A percentile compares a stretch with the other conserved stretches of the same genome.
These are phyloP conservation scores for Poecilia velifera DNA, from an alignment of 2,797 vertebrate species.

Conservation along the genomic window DNA sequence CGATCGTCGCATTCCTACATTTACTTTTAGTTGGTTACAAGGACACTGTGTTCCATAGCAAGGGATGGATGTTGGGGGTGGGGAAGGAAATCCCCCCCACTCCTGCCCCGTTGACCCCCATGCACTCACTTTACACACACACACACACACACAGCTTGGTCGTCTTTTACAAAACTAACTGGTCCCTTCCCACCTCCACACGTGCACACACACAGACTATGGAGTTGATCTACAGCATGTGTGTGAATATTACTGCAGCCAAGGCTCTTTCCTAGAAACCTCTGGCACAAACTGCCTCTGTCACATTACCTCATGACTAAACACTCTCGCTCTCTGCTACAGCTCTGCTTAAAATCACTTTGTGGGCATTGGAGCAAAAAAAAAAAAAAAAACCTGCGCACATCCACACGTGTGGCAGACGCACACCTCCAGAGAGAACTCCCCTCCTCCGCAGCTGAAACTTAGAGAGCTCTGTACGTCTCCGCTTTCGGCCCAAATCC, in stretches of 20 bases:
- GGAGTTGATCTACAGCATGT: conserved; percentile 72
- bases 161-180: conserved; percentile 27
- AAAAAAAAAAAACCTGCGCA: conserved; percentile 18
- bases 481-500: conserved; percentile 30
- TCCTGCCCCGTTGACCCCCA: background rate
- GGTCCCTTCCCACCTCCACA: conserved; percentile 22
- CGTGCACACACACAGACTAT: conserved; percentile 16
- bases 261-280: conserved; percentile 80
- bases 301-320: conserved; percentile 79
- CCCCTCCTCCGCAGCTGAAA: conserved; percentile 14
- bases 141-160: conserved; percentile 11
- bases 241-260: conserved; percentile 72
- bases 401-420: conserved; percentile 26
- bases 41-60: conserved; percentile 59
- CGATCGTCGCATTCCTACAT: background rate
- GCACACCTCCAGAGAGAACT: conserved; percentile 45
- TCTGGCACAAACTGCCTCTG: conserved; percentile 71
- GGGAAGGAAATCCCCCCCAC: conserved; percentile 51
- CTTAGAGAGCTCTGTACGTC: conserved; percentile 7
- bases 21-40: conserved; percentile 33
- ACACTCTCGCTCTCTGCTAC: conserved; percentile 71
- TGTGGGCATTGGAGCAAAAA: conserved; percentile 17
- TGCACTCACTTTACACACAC: conserved; percentile 10
- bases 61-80: conserved; percentile 48
- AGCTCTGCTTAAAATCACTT: conserved; percentile 67